A percentile compares a stretch with the other conserved stretches of the same genome.
Evolutionary conservation across 2,113 vertebrate species (phyloP).

Genomic region (Ochotona princeps): DNA sequence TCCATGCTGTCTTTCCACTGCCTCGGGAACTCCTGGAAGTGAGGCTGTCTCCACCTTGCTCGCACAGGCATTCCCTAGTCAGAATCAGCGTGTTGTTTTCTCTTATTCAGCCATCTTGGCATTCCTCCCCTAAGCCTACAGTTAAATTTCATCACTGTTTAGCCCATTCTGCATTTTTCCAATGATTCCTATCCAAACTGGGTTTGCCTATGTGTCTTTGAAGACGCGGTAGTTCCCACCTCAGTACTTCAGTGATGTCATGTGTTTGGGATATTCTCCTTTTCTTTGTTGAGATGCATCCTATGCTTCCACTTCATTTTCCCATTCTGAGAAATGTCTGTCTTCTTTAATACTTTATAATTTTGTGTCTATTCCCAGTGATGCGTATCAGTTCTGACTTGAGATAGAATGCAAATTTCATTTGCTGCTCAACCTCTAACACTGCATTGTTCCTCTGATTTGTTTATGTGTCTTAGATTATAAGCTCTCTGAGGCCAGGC

Average conservation of each 20-base stretch:
- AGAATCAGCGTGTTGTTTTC: too few species aligned
- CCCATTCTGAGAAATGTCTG: not conserved
- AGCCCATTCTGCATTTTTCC: not conserved
- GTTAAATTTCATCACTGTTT: not conserved
- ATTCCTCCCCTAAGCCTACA: not conserved
- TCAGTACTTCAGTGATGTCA: constrained; percentile 16
- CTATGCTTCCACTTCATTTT: not conserved
- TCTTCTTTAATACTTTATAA: not conserved
- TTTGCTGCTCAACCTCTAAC: not conserved
- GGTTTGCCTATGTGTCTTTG: not conserved
- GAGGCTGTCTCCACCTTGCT: too few species aligned
- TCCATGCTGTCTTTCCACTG: too few species aligned
- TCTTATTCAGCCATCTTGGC: too few species aligned
- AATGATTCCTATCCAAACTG: not conserved
- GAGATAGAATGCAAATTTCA: not conserved
- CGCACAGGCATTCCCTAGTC: too few species aligned
- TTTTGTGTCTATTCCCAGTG: constrained; percentile 34
- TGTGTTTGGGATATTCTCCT: not conserved
- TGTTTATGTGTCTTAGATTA: constrained; percentile 37
- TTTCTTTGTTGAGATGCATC: constrained; percentile 12
- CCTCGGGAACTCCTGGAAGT: too few species aligned
- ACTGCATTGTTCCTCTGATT: not conserved
- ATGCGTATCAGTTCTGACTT: constrained; percentile 30
- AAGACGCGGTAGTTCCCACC: not conserved
- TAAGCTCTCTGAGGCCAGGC: not conserved